Conservation (phyloP, 2,113 vertebrate species). For the Apeltes quadracus region DNA sequence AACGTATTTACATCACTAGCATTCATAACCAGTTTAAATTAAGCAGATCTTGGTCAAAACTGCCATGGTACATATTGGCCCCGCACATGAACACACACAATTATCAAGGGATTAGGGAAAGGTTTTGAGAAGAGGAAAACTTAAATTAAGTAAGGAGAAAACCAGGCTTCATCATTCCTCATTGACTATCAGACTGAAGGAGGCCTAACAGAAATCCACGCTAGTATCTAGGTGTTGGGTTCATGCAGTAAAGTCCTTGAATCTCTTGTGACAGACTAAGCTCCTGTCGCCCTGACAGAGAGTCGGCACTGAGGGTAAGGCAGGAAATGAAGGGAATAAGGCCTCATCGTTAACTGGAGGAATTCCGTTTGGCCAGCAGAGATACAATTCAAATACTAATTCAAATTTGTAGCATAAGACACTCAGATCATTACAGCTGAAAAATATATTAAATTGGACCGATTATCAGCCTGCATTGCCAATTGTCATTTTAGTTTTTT, state of each 20-base stretch:
- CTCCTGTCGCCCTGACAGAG: slow-evolving; percentile 39
- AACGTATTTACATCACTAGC: slow-evolving; percentile 85
- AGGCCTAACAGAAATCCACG: slow-evolving; percentile 41
- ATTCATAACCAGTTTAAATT: slow-evolving; percentile 80
- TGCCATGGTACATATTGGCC: slow-evolving; percentile 86
- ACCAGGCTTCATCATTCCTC: slow-evolving; percentile 55
- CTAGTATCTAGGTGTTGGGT: slow-evolving; percentile 43
- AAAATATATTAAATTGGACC: slow-evolving; percentile 41
- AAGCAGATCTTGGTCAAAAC: slow-evolving; percentile 91
- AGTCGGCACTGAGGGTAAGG: slow-evolving; percentile 68
- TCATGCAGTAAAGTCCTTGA: slow-evolving; percentile 65
- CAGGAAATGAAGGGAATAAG: slow-evolving; percentile 65
- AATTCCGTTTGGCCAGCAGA: slow-evolving; percentile 53
- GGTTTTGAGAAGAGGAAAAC: slow-evolving; percentile 61
- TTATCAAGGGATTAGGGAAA: slow-evolving; percentile 77
- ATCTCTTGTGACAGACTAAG: slow-evolving; percentile 39
- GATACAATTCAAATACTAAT: slow-evolving; percentile 22
- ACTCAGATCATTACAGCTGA: slow-evolving; percentile 31
- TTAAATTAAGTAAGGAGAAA: slow-evolving; percentile 72
- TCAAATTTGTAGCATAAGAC: slow-evolving; percentile 46
- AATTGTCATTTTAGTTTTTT: slow-evolving; percentile 45
- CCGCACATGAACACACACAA: slow-evolving; percentile 81
- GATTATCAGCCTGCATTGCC: slow-evolving; percentile 19
- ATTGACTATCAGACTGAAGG: slow-evolving; percentile 35
- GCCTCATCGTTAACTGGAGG: slow-evolving; percentile 50